Percentiles rank a stretch among this genome's conserved stretches.
These are phyloP conservation scores for Colletes latitarsis DNA, from an alignment of 1,140 invertebrate genomes.

Conservation along the genomic window DNA sequence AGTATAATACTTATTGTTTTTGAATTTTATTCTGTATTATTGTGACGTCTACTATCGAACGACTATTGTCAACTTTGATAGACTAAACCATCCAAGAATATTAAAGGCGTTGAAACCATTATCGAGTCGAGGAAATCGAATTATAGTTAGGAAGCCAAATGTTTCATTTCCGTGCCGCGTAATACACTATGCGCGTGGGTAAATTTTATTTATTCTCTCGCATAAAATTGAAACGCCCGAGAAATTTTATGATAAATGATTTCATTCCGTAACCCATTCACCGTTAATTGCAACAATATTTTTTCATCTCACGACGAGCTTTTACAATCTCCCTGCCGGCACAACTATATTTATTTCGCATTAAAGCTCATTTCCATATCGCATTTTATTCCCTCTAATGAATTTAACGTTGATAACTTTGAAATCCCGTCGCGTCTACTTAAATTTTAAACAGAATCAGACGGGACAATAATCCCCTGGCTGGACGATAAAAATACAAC, in stretches of 20 bases:
- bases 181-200: too few species aligned
- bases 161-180: too few species aligned
- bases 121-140: too few species aligned
- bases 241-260: neutral
- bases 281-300: neutral
- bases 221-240: neutral
- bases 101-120: too few species aligned
- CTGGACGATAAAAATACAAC: neutral
- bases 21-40: too few species aligned
- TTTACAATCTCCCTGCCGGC: neutral
- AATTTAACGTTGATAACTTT: neutral
- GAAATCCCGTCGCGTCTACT: neutral
- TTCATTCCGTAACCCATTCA: neutral
- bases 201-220: too few species aligned
- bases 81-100: too few species aligned
- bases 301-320: neutral
- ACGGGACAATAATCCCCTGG: neutral
- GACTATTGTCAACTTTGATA: too few species aligned
- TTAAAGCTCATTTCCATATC: neutral
- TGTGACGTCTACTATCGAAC: too few species aligned
- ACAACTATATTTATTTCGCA: neutral
- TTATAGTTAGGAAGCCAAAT: too few species aligned
- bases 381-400: neutral
- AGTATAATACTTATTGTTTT: too few species aligned
- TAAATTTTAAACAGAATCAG: too few species aligned